These are phyloP conservation scores for Acronicta alni DNA, from an alignment of 2,888 invertebrate species.

Conservation along the genomic window DNA sequence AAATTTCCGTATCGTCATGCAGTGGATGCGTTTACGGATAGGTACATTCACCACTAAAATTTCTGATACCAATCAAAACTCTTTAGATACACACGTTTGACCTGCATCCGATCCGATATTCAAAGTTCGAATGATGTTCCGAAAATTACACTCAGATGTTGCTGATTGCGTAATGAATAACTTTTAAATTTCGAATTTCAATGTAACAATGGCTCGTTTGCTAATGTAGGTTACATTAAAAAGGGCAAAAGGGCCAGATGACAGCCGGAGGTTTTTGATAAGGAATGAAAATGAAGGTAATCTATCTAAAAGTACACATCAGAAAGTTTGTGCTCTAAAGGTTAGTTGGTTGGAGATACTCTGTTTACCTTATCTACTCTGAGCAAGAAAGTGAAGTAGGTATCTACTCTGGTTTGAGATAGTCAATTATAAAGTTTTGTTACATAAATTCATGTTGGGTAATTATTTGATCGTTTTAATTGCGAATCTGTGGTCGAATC, in stretches of 20 bases:
- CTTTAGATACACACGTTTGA: slow-evolving; percentile 40
- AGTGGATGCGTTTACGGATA: background rate
- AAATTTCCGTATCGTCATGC: slow-evolving; percentile 2
- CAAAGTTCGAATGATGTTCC: slow-evolving; percentile 46
- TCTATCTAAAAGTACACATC: slow-evolving; percentile 53
- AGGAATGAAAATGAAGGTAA: slow-evolving; percentile 47
- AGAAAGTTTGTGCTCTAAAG: slow-evolving; percentile 54
- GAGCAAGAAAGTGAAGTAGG: slow-evolving; percentile 35
- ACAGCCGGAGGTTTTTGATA: slow-evolving; percentile 45
- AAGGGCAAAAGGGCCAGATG: slow-evolving; percentile 54
- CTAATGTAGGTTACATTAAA: slow-evolving; percentile 52
- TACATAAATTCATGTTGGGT: slow-evolving; percentile 37
- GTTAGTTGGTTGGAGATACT: slow-evolving; percentile 38
- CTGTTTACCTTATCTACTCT: slow-evolving; percentile 43
- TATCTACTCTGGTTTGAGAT: slow-evolving; percentile 28
- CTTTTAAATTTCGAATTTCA: slow-evolving; percentile 31
- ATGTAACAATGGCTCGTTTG: slow-evolving; percentile 49
- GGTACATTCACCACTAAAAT: slow-evolving; percentile 19
- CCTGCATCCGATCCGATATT: slow-evolving; percentile 39
- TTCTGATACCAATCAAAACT: slow-evolving; percentile 22
- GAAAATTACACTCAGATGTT: slow-evolving; percentile 36
- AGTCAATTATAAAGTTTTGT: slow-evolving; percentile 37
- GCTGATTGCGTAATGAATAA: slow-evolving; percentile 37
- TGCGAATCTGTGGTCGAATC: slow-evolving; percentile 40
- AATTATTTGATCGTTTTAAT: slow-evolving; percentile 46